Evolutionary conservation across 2,888 invertebrate genomes (phyloP).

Genomic region (Smittia sp.): DNA sequence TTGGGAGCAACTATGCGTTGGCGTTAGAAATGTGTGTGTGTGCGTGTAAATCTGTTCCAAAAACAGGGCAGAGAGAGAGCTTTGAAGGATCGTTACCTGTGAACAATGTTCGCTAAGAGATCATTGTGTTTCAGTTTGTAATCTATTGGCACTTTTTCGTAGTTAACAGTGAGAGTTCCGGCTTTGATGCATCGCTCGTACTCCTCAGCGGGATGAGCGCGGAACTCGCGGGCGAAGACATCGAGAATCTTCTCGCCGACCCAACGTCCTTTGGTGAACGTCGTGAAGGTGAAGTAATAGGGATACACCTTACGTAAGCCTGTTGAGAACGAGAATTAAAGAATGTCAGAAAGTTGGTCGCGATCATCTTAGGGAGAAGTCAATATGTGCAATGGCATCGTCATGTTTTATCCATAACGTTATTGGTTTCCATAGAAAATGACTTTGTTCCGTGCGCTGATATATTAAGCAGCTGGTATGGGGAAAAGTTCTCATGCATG

Average conservation of each 20-base stretch:
- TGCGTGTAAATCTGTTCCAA: neutral
- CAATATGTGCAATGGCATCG: slow-evolving; percentile 24
- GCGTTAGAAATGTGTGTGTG: neutral
- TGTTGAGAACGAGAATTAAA: slow-evolving; percentile 49
- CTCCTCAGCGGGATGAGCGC: slow-evolving; percentile 90
- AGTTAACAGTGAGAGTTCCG: slow-evolving; percentile 90
- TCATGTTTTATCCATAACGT: slow-evolving; percentile 34
- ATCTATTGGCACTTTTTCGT: slow-evolving; percentile 85
- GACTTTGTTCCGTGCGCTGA: neutral
- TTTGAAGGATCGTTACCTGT: slow-evolving; percentile 67
- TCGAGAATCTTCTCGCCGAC: slow-evolving; percentile 90
- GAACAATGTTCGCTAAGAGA: slow-evolving; percentile 86
- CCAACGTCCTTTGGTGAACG: slow-evolving; percentile 95
- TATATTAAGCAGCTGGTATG: too few species aligned
- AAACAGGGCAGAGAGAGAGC: neutral
- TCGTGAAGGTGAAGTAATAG: slow-evolving; percentile 94
- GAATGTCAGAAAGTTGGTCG: neutral
- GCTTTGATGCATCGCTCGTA: slow-evolving; percentile 88
- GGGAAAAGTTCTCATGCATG: neutral
- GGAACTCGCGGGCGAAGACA: slow-evolving; percentile 88
- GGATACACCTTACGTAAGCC: slow-evolving; percentile 95
- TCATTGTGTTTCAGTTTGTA: slow-evolving; percentile 92
- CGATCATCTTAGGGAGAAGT: neutral
- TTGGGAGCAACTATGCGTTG: slow-evolving; percentile 4
- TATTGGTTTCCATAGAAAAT: slow-evolving; percentile 1